These are phyloP conservation scores for Drosophila triauraria DNA, from an alignment of 1,140 invertebrate genomes.

Conservation along the genomic window DNA sequence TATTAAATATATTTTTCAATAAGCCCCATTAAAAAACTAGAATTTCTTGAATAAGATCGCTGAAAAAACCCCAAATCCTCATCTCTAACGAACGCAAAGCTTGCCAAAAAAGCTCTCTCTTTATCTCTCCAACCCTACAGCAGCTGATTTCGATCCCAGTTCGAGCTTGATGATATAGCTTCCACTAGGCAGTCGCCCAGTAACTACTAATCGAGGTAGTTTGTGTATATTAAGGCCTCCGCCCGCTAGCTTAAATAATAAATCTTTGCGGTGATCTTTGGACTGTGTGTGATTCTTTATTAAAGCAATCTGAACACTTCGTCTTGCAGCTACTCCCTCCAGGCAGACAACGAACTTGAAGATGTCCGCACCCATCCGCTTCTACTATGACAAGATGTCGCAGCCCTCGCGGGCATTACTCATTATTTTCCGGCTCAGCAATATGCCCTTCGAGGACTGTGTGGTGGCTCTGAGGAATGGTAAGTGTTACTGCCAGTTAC, in stretches of 20 bases:
- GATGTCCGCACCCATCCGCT: slow-evolving; percentile 85
- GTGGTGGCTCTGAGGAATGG: slow-evolving; percentile 88
- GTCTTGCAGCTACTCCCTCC: slow-evolving; percentile 10
- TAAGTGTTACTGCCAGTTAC: slow-evolving; percentile 4
- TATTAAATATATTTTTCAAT: not conserved
- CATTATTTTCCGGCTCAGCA: slow-evolving; percentile 89
- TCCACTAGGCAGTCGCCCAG: slow-evolving; percentile 17
- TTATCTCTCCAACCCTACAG: not conserved
- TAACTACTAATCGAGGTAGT: slow-evolving; percentile 8
- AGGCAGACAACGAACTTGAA: slow-evolving; percentile 34
- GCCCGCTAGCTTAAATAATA: not conserved
- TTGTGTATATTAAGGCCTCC: not conserved
- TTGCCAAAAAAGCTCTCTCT: slow-evolving; percentile 16
- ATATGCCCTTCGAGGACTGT: slow-evolving; percentile 88
- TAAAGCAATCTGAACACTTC: not conserved
- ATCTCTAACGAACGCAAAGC: slow-evolving; percentile 3
- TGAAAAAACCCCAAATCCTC: not conserved
- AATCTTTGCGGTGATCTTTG: slow-evolving; percentile 54
- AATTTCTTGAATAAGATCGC: no score
- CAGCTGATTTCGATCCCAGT: slow-evolving; percentile 29
- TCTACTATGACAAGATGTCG: slow-evolving; percentile 91
- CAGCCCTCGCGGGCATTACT: slow-evolving; percentile 91
- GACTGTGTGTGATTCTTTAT: slow-evolving; percentile 29
- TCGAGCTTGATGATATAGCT: slow-evolving; percentile 16
- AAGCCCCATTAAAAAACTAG: no score